These are phyloP conservation scores for Drosophila neutralis DNA, from an alignment of 2,888 invertebrate genomes.

Conservation along the genomic window DNA sequence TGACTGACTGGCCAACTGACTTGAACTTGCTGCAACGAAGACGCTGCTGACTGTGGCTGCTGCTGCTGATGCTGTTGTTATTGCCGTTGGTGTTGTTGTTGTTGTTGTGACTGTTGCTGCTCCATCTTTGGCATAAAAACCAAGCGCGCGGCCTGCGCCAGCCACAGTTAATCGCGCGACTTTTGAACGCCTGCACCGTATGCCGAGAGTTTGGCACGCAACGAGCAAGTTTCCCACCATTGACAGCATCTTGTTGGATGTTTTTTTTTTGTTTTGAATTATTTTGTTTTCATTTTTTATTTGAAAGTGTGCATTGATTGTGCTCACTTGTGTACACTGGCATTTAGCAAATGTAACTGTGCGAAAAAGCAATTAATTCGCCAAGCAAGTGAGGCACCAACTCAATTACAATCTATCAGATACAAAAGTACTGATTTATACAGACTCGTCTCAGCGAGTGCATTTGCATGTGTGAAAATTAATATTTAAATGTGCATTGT, in stretches of 20 bases:
- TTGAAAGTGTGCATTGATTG: conserved; percentile 24
- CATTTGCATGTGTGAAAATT: conserved; percentile 58
- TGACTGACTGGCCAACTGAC: conserved; percentile 73
- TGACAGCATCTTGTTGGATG: conserved; percentile 45
- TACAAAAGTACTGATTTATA: conserved; percentile 10
- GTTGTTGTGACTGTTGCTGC: conserved; percentile 23
- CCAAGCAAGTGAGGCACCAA: conserved; percentile 32
- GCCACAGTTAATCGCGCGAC: conserved; percentile 83
- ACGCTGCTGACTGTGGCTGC: conserved; percentile 42
- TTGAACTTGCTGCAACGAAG: conserved; percentile 74
- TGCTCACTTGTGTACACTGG: conserved; percentile 7
- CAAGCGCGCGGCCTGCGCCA: conserved; percentile 76
- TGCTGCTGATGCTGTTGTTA: conserved; percentile 16
- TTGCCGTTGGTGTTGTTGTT: conserved; percentile 17
- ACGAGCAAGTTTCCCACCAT: conserved; percentile 39
- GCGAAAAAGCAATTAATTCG: conserved; percentile 28
- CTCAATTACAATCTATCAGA: conserved; percentile 25
- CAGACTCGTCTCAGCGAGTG: conserved; percentile 4
- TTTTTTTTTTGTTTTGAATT: conserved; percentile 2
- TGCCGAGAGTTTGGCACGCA: conserved; percentile 33
- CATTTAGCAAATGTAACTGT: conserved; percentile 45
- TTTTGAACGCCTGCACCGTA: conserved; percentile 66
- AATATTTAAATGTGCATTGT: conserved; percentile 65
- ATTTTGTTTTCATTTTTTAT: conserved; percentile 25
- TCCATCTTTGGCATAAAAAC: conserved; percentile 81